Evolutionary conservation across 2,797 vertebrate genomes (phyloP), one percentile per base, ranked within the genome.

Genomic region (Amniataba percoides): DNA sequence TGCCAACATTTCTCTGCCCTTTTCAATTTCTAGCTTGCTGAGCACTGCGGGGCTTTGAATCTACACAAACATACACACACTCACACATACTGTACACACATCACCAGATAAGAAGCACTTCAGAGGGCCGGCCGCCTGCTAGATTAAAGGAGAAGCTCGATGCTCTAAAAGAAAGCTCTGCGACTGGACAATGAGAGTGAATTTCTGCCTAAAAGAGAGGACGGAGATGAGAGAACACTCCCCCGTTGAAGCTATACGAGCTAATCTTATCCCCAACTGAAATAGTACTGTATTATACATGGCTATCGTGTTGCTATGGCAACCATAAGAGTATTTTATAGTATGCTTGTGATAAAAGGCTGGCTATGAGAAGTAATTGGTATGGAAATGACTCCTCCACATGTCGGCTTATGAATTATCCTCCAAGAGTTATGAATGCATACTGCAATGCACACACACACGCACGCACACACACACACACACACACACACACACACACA

Each of bases 11-110:
- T 63, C 53, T 61, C 59, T 83, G 71, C 52, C 81, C 52, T 77
- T 73, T 68, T 84, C 78, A 39, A 71, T 84, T 84, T 88, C 79
- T 70, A 72, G 81, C 68, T 81, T 56, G 60, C 52, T 74, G 70
- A 85, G 53, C 74, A 71, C 72, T 56, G 53, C 39, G 34, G 63
- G 67, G 70, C 51, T 66, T 53, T 65, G 13, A 49, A 40, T 62
- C 43, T 68, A 21, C 59, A 60, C 61, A 60, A 36, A 27, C 31
- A 43, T 52, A 63, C 51, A 45, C 46, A 70, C 49, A 40, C 42
- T 19, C 53, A 52, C 46, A 34, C 58, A 57, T 6, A 57, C 21
- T 25, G 45, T 56, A 49, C 19, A 48, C 65, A 55, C 65, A 62
- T 62, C 6, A 59, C 39, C 31, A 45, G 39, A 53, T 55, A 74